Evolutionary conservation across 2,113 vertebrate genomes (phyloP), one percentile per base, ranked within the genome.

Genomic region (Dipodomys spectabilis): DNA sequence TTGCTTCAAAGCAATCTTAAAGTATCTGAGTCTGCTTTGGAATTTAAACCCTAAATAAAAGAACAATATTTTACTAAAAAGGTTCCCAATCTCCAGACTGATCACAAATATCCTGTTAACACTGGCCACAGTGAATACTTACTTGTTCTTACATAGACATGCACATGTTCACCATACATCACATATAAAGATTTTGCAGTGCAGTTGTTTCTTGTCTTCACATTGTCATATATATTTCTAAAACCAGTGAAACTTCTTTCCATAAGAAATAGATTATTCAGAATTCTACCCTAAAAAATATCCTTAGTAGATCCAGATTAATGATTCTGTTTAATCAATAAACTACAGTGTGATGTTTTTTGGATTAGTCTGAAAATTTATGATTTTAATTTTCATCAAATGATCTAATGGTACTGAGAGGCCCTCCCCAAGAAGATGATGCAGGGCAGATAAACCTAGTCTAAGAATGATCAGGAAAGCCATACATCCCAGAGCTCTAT

Each of bases 1-100:
- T 89, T 22, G 75, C 94, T 93, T 89, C n/a, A 74, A 90, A 78
- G 4, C 5, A 69, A 88, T 83, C 25, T 62, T 81, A 78, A 77
- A 53, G 16, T 86, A 69, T 86, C 11, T 86, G 62, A 96, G 82
- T 77, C 90, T 7, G 67, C 27, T 79, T 94, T 62, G 30, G n/a
- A 78, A 74, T 62, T 72, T 49, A 45, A 84, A 49, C 3, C 9
- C 86, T 32, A 83, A 65, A 82, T 57, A 11, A 75, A 74, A 1
- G 15, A 90, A 82, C 74, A 10, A 57, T 78, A 80, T 82, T 93
- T 80, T 83, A 39, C 30, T 74, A 62, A 80, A 80, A 72, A 9
- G 0, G 27, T 79, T 93, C 68, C 69, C 91, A 49, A 67, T 80
- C 75, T 81, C 28, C 77, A 57, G 92, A 68, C 23, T 84, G 9